A percentile compares a stretch with the other conserved stretches of the same genome.
These are phyloP conservation scores for Tridacna gigas DNA, from an alignment of 2,888 invertebrate genomes.

Conservation along the genomic window DNA sequence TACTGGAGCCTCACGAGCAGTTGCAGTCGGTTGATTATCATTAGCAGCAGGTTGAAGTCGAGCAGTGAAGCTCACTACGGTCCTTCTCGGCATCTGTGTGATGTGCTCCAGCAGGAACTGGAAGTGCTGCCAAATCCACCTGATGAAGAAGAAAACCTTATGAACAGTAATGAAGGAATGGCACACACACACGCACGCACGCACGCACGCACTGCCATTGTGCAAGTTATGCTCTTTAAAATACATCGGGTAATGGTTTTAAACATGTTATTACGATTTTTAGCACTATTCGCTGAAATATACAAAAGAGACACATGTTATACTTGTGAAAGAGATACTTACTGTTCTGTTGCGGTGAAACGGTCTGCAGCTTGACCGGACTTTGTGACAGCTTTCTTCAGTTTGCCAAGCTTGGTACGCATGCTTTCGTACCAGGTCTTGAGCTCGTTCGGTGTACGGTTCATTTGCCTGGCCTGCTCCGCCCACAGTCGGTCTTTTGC, in stretches of 20 bases:
- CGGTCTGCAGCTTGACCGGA: background rate
- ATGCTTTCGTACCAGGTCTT: background rate
- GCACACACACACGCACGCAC: no score
- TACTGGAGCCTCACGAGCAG: background rate
- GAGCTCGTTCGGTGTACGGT: background rate
- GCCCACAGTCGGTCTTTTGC: background rate
- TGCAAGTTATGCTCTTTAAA: no score
- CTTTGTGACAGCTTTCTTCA: background rate
- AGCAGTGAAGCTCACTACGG: no score
- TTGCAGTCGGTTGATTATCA: background rate
- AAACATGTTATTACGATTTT: no score
- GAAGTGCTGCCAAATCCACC: background rate
- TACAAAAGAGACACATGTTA: no score
- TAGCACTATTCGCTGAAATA: no score
- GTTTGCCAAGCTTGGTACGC: conserved; percentile 1
- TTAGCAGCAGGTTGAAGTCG: conserved; percentile 1
- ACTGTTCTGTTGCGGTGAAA: no score
- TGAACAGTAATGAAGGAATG: no score
- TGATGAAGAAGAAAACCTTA: no score
- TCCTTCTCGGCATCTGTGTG: background rate
- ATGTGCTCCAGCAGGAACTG: background rate
- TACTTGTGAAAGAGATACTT: no score
- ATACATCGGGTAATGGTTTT: no score
- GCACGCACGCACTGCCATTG: no score
- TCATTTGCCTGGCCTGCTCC: background rate